Evolutionary conservation across 2,888 invertebrate species (phyloP), one percentile per base, ranked within the genome.

Genomic region (Nebria brevicollis): DNA sequence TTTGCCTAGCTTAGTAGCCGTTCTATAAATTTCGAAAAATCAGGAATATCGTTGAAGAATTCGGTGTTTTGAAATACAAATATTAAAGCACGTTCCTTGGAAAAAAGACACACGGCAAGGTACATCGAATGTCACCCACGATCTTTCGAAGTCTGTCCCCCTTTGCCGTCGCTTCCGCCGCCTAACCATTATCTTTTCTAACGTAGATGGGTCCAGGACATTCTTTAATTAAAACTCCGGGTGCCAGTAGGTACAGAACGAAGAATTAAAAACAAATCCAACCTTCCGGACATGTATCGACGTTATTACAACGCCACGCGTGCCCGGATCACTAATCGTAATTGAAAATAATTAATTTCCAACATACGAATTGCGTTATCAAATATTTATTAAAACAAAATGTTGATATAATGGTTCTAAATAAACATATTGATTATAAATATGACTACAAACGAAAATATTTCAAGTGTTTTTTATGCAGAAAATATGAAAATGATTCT

Each of bases 181-280:
- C 26, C 66, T 25, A 25, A 70, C 70, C 25, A 70, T 15, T 25
- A 25, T 25, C 26, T 25, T 54, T 70, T 70, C 26, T 25, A 70
- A 7, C 66, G 66, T 25, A 25, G 73, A 41, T 41, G 73, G 15
- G 20, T n/a, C 77, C 77, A 26, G 20, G 66, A 72, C 72, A 34
- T 77, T 77, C 77, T 77, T 77, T 77, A 77, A 77, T 77, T 77
- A 77, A 77, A 77, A 77, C 77, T 77, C 66, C 13, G 75, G 34
- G 65, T 75, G 65, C 66, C 75, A 15, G 65, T 26, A 5, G 72
- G 64, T 54, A 72, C 72, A 72, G 26, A 72, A 25, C 70, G 11
- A 54, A 64, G 70, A 77, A 77, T 77, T 77, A 77, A 77, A 77
- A 77, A 77, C 66, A 77, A 77, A 77, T 77, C 70, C 77, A 77